Evolutionary conservation across 23 tunicate species (phyloP).

Genomic region (Halocynthia roretzi): DNA sequence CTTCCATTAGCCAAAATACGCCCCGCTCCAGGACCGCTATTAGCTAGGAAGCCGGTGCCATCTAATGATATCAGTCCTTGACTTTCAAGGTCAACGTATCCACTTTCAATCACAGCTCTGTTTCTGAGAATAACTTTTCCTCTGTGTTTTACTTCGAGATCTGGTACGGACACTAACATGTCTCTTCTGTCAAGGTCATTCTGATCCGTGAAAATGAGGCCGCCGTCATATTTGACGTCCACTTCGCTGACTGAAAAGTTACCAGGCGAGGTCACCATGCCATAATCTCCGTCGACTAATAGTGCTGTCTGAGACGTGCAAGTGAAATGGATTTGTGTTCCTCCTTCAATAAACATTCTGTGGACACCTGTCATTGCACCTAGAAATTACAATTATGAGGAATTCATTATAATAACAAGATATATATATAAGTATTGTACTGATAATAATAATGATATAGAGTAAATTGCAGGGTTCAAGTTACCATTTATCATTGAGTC

Average conservation of each 20-base stretch:
- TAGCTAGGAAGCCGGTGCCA: conserved; percentile 18
- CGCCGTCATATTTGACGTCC: conserved; percentile 18
- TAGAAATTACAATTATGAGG: neutral
- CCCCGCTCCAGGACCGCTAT: conserved; percentile 20
- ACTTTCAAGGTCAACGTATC: conserved; percentile 25
- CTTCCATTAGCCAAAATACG: neutral
- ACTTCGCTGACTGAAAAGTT: conserved; percentile 26
- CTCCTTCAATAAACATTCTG: conserved; percentile 8
- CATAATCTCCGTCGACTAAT: conserved; percentile 3
- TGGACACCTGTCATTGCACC: conserved; percentile 35
- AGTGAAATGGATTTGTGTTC: conserved; percentile 18
- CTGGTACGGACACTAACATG: conserved; percentile 16
- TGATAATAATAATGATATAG: no score
- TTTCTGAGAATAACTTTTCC: conserved; percentile 3
- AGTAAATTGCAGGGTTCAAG: no score
- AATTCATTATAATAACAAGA: no score
- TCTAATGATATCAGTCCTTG: conserved; percentile 18
- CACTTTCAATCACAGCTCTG: conserved; percentile 18
- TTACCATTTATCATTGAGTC: conserved; percentile 19
- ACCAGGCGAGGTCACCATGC: conserved; percentile 3
- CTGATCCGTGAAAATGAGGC: conserved; percentile 21
- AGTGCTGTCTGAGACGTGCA: conserved; percentile 26
- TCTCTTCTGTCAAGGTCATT: conserved; percentile 11
- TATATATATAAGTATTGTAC: no score
- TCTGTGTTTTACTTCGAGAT: conserved; percentile 21